Base-by-base conservation (phyloP, 2,113 vertebrate genomes). In the Triplophysa dalaica region DNA sequence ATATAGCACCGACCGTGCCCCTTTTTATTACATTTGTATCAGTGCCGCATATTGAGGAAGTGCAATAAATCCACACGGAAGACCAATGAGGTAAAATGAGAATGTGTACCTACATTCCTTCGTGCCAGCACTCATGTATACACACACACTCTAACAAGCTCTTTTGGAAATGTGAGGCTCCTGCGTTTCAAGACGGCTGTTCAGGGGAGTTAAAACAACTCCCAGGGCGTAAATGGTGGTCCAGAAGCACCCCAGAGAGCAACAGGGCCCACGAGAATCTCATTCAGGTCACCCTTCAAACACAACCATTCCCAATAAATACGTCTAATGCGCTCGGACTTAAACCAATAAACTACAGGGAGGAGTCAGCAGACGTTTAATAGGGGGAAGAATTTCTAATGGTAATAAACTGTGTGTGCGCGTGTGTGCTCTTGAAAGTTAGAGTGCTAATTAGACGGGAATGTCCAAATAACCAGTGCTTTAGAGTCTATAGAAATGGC, bases 281-380 rank as follows among this genome's bases (percentile, higher is more conserved):
- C 69, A 81, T 16, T 26, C 74, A 81, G 75, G 52, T 70, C 61
- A 17, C 16, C 70, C 16, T 80, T 38, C 50, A 70, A 76, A 56
- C 72, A 63, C 50, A 26, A 73, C 8, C 22, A 24, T 21, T 76
- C 24, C 74, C 61, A 62, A 48, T 33, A 67, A 75, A 77, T 8
- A 66, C 26, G 48, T 58, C 52, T 63, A 73, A 76, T 29, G 16
- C 13, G 33, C 43, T 77, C 52, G 65, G 73, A 63, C 61, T 80
- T 82, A 82, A 80, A 78, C 77, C 64, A 82, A 85, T 82, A 82
- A 85, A 80, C 81, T 74, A 58, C 29, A 72, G 69, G 74, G 70
- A 70, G 80, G 67, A 77, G 77, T 74, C 33, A 77, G 74, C 45
- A 38, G 67, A 48, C 43, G 74, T 85, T 85, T 82, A 82, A 85